Conservation (phyloP, 2,888 invertebrate species). For the Ptilodon capucinus region DNA sequence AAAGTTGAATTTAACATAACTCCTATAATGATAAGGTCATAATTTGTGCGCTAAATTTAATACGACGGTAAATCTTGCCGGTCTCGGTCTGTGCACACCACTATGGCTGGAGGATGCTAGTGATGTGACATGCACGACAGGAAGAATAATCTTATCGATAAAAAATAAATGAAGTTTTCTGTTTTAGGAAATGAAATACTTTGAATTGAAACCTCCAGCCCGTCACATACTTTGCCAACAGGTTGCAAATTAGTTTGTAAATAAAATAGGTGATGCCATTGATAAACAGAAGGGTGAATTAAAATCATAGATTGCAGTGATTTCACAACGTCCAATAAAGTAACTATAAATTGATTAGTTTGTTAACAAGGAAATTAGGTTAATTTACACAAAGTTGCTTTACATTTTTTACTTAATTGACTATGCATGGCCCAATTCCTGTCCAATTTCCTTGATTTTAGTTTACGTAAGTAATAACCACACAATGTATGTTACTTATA, state of each 20-base stretch:
- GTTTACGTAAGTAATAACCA: neutral
- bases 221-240: too few species aligned
- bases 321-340: too few species aligned
- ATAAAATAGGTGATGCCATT: too few species aligned
- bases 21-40: conserved; percentile 51
- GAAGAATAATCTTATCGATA: conserved; percentile 19
- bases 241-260: too few species aligned
- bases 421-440: neutral
- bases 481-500: neutral
- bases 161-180: neutral
- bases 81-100: conserved; percentile 61
- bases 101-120: conserved; percentile 42
- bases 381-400: neutral
- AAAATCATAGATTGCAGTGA: too few species aligned
- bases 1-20: neutral
- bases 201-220: too few species aligned
- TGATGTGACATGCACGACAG: conserved; percentile 25
- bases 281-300: too few species aligned
- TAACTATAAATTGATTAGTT: neutral
- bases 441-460: neutral
- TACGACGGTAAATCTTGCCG: conserved; percentile 71
- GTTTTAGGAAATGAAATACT: too few species aligned
- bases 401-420: neutral
- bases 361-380: neutral
- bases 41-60: conserved; percentile 69